These are phyloP conservation scores for Micropoecilia bifurca DNA, from an alignment of 2,797 vertebrate genomes.

Conservation along the genomic window DNA sequence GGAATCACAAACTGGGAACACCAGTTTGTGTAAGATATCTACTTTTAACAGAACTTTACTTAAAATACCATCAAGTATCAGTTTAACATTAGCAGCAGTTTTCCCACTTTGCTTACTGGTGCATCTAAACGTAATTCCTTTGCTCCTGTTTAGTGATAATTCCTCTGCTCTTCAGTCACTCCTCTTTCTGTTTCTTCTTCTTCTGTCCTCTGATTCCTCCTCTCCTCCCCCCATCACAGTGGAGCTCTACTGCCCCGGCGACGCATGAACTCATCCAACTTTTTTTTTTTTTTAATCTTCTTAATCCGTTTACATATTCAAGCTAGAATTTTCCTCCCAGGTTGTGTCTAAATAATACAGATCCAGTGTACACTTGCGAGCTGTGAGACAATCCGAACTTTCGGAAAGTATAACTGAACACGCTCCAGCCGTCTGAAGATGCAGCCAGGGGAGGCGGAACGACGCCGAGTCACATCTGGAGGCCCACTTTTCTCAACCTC, in stretches of 20 bases:
- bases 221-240: conserved; percentile 25
- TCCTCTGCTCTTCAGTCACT: conserved; percentile 47
- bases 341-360: conserved; percentile 86
- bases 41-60: not conserved
- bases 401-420: conserved; percentile 82
- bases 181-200: conserved; percentile 30
- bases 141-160: conserved; percentile 40
- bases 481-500: conserved; percentile 79
- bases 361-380: conserved; percentile 83
- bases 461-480: conserved; percentile 82
- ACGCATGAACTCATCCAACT: conserved; percentile 53
- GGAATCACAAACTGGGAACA: not conserved
- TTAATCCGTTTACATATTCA: conserved; percentile 82
- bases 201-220: conserved; percentile 32
- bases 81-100: not conserved
- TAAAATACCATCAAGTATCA: not conserved
- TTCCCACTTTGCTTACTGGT: conserved; percentile 5
- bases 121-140: conserved; percentile 40
- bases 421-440: conserved; percentile 81
- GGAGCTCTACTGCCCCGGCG: conserved; percentile 38
- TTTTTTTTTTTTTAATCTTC: conserved; percentile 81
- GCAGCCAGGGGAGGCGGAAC: conserved; percentile 73
- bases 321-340: conserved; percentile 79
- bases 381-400: conserved; percentile 79
- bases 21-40: not conserved